Percentiles rank a stretch among this genome's conserved stretches.
These are phyloP conservation scores for Polydrusus pterygomalis DNA, from an alignment of 2,888 invertebrate species.

Conservation along the genomic window DNA sequence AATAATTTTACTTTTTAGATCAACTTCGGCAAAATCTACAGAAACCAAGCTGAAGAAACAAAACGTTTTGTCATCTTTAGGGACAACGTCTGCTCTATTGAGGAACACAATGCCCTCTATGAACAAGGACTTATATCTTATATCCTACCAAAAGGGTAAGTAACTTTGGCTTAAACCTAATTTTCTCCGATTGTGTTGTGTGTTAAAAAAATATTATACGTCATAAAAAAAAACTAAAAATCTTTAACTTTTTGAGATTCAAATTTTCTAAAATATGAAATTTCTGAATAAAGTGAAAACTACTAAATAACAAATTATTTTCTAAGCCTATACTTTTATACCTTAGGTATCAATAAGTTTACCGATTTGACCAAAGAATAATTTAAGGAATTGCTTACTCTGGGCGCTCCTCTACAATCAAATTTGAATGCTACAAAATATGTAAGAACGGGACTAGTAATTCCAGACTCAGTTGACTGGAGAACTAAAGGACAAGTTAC, in stretches of 20 bases:
- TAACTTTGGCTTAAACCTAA: no score
- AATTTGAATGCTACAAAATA: slow-evolving; percentile 10
- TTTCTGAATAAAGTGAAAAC: no score
- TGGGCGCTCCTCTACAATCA: slow-evolving; percentile 5
- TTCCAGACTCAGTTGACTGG: slow-evolving; percentile 59
- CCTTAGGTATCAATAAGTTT: slow-evolving; percentile 56
- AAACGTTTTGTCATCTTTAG: slow-evolving; percentile 54
- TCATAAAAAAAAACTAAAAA: no score
- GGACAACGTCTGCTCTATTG: slow-evolving; percentile 51
- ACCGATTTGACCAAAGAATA: slow-evolving; percentile 58
- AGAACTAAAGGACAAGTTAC: slow-evolving; percentile 58
- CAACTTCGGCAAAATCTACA: slow-evolving; percentile 50
- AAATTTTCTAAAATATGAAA: no score
- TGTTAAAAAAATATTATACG: no score
- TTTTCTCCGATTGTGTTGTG: no score
- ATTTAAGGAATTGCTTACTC: slow-evolving; percentile 45
- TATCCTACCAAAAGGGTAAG: slow-evolving; percentile 27
- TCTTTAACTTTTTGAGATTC: no score
- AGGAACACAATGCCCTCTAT: slow-evolving; percentile 56
- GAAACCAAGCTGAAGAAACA: slow-evolving; percentile 53
- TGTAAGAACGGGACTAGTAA: slow-evolving; percentile 28
- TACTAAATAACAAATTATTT: no score
- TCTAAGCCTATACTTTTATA: background rate
- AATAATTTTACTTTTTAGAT: slow-evolving; percentile 16
- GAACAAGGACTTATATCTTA: slow-evolving; percentile 47